phyloP scores from a whole-genome alignment of 2,797 vertebrate genomes.

The Trematomus bernacchii region DNA sequence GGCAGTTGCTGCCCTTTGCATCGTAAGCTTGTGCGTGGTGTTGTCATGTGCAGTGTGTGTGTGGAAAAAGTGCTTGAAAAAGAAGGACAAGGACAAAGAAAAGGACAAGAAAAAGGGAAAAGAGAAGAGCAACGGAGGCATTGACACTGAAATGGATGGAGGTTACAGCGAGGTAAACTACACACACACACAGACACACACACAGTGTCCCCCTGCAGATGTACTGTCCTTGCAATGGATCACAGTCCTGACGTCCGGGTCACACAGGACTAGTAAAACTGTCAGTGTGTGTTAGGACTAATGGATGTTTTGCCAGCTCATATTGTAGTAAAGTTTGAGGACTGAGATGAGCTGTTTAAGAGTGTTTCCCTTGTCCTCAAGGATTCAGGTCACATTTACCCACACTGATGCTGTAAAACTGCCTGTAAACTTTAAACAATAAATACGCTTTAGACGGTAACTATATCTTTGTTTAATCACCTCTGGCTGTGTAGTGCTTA shows the following conservation, averaged over 20 bases:
- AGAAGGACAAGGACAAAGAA: conserved; percentile 97
- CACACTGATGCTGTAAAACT: conserved; percentile 9
- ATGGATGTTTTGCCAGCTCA: conserved; percentile 52
- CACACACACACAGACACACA: background rate
- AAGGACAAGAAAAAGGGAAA: conserved; percentile 88
- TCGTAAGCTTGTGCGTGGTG: conserved; percentile 89
- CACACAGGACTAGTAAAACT: conserved; percentile 54
- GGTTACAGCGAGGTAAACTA: conserved; percentile 69
- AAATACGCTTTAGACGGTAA: conserved; percentile 5
- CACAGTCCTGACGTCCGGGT: conserved; percentile 59
- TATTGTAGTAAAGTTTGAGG: conserved; percentile 25
- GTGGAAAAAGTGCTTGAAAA: conserved; percentile 95
- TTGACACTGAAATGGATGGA: conserved; percentile 81
- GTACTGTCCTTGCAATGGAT: conserved; percentile 69
- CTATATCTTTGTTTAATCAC: conserved; percentile 19
- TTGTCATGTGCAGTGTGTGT: conserved; percentile 92
- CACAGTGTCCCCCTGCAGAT: conserved; percentile 40
- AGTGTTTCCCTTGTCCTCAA: conserved; percentile 7
- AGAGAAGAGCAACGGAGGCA: conserved; percentile 80
- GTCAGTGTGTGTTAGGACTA: conserved; percentile 57
- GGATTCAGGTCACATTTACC: conserved; percentile 27
- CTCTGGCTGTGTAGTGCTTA: conserved; percentile 17
- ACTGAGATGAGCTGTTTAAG: conserved; percentile 16
- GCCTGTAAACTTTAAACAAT: conserved; percentile 9
- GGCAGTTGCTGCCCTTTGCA: conserved; percentile 92